Evolutionary conservation across 2,113 vertebrate species (phyloP), one percentile per base, ranked within the genome.

Genomic region (Grammomys dolichurus): DNA sequence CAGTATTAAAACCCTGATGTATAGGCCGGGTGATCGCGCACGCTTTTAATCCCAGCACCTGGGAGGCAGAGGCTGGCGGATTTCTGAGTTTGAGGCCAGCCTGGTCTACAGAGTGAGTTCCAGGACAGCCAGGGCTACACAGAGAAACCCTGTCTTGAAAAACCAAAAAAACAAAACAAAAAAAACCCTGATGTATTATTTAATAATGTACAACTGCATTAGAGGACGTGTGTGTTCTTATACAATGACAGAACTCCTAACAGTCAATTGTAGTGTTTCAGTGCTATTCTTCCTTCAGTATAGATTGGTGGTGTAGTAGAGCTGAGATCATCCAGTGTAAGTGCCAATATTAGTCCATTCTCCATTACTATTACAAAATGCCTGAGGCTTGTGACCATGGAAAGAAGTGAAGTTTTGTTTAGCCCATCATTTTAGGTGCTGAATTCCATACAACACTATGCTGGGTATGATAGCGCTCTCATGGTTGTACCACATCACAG

Each of bases 401-500:
- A 65, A 77, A 65, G 22, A 77, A 19, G 28, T 9, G 22, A 46
- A 48, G 5, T 9, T 75, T 89, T 75, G 43, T 48, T 90, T 65
- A 17, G 87, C 31, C 4, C 12, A 13, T 14, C 28, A 20, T 69
- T 40, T 78, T 40, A 3, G 75, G 24, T 43, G 22, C 13, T 65
- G 31, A 80, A 58, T 13, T 46, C 5, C 51, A 78, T 43, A 69
- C 0, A 69, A 11, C 60, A 78, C 19, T 0, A 54, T 17, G 0
- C 40, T n/a, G 7, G 8, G 11, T 78, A 6, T 69, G 13, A 26
- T 24, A 75, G 7, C 20, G 31, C 14, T 31, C 43, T 24, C 24
- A 17, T 11, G 3, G 0, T 5, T 40, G 0, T 7, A 22, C 16
- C 28, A 73, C 3, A 26, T 67, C 33, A 40, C 3, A 54, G 33